Evolutionary conservation across 2,113 vertebrate species (phyloP), one percentile per base, ranked within the genome.

Genomic region (Pseudonaja textilis): DNA sequence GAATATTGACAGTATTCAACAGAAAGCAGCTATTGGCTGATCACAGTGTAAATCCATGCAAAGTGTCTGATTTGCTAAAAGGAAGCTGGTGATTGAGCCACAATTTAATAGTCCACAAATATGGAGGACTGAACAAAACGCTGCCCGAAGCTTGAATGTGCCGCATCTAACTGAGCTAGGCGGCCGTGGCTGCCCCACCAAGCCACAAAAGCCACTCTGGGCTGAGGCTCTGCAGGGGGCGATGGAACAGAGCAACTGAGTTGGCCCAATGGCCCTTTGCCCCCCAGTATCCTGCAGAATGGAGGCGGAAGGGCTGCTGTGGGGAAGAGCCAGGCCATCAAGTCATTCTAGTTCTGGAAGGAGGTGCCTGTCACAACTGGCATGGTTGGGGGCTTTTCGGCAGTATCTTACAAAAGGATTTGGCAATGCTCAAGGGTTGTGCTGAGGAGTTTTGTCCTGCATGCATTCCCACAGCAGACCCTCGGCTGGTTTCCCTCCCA

Each of bases 361-460:
- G 69, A 22, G 18, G 34, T 18, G 22, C 20, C 74, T 9, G 25
- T 8, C 34, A 54, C 20, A 59, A 25, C 6, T 14, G 20, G 20
- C 64, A 47, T n/a, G 87, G 50, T 91, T 52, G 34, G 74, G 34
- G 34, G 56, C 54, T n/a, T 89, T 89, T 47, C 56, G 64, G 55
- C 50, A 16, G 92, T 93, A 56, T 56, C 92, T 25, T 10, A 93
- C 42, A 95, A 96, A 90, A 92, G 1, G 92, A 90, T 93, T 61
- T 0, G 90, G 96, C 94, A 96, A 95, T 95, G 95, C 92, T 96
- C 29, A 20, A 0, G 9, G 92, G 34, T 23, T 81, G n/a, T 39
- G 34, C 54, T 93, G 64, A 87, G 91, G 95, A 25, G 9, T 89
- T 61, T 94, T 54, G 52, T 85, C 85, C 87, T 95, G 93, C 59